These are phyloP conservation scores for Salvelinus sp. DNA, from an alignment of 2,113 vertebrate genomes.

Conservation along the genomic window DNA sequence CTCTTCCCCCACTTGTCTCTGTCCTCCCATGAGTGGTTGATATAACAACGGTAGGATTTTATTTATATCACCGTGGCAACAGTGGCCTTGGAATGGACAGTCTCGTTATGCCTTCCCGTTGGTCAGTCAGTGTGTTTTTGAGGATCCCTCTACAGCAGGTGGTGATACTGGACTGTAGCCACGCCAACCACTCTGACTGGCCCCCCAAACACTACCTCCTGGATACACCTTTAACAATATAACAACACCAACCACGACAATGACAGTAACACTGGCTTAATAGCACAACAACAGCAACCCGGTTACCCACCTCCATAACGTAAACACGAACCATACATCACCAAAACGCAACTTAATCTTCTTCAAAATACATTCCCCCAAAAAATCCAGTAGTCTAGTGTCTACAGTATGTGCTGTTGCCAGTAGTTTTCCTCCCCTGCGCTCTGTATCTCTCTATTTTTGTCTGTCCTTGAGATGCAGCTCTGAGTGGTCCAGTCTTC, in stretches of 20 bases:
- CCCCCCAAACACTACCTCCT: background rate
- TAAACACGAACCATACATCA: no score
- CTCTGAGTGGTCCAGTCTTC: conserved; percentile 32
- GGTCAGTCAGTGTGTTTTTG: background rate
- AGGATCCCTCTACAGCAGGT: background rate
- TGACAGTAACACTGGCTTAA: background rate
- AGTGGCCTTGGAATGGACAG: conserved; percentile 19
- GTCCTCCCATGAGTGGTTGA: conserved; percentile 11
- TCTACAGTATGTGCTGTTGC: background rate
- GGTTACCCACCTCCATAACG: no score
- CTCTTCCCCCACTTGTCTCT: background rate
- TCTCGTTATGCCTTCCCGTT: background rate
- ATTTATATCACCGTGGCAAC: conserved; percentile 26
- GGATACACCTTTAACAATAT: background rate
- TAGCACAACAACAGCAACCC: background rate
- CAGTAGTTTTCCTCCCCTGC: background rate
- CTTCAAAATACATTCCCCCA: background rate
- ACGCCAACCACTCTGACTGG: background rate
- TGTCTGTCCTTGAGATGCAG: background rate
- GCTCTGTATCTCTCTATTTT: background rate
- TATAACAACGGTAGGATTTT: conserved; percentile 22
- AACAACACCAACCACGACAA: background rate
- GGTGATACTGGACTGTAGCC: background rate
- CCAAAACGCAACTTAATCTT: no score
- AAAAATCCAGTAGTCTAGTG: background rate